phyloP scores from a whole-genome alignment of 2,113 vertebrate species.

The Arothron firmamentum region DNA sequence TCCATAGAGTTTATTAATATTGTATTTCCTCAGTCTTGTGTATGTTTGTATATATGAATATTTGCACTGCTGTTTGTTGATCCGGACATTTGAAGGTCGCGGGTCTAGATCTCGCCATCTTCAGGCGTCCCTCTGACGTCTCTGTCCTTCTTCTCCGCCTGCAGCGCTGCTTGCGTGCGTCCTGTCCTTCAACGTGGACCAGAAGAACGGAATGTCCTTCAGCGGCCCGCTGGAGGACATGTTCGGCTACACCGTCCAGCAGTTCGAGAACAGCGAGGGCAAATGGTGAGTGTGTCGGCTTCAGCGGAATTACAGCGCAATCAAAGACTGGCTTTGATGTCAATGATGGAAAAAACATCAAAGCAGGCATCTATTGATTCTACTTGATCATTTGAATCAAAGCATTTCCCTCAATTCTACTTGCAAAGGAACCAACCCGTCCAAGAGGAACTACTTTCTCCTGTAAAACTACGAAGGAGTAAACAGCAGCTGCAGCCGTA shows the following conservation, averaged over 20 bases:
- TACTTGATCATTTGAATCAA: background rate
- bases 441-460: slow-evolving; percentile 1
- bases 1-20: slow-evolving; percentile 9
- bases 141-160: background rate
- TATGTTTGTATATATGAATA: no score
- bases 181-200: slow-evolving; percentile 87
- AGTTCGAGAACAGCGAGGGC: slow-evolving; percentile 94
- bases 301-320: background rate
- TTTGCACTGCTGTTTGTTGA: no score
- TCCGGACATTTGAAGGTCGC: no score
- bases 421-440: background rate
- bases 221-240: slow-evolving; percentile 88
- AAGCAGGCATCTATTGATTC: no score
- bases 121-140: background rate
- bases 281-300: slow-evolving; percentile 84
- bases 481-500: slow-evolving; percentile 32
- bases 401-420: background rate
- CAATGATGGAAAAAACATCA: no score
- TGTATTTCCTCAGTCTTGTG: background rate
- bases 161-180: slow-evolving; percentile 75
- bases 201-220: slow-evolving; percentile 90
- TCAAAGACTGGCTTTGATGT: no score
- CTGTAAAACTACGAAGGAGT: slow-evolving; percentile 21
- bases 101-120: background rate
- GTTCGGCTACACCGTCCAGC: slow-evolving; percentile 96